Base-by-base conservation (phyloP, 2,888 invertebrate genomes). In the Andrena marginata region DNA sequence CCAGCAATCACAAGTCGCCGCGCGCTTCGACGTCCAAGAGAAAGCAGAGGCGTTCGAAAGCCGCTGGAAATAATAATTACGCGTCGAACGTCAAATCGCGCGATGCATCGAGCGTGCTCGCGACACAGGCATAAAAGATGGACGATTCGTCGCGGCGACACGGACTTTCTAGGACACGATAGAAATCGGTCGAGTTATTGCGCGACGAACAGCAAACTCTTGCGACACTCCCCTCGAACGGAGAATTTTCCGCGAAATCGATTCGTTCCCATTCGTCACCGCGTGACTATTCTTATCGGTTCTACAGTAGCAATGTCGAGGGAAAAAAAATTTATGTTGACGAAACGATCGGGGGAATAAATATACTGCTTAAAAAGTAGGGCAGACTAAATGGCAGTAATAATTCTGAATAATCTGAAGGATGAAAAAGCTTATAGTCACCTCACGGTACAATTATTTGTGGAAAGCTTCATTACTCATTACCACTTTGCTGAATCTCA, bases 151-250 rank as follows among this genome's bases (percentile, higher is more conserved):
- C 35, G 1, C 10, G n/a, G 54, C 51, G 67, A 70, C 62, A 62
- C 49, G n/a, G n/a, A 56, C 78, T 85, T 85, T 85, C 85, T 85
- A 85, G 81, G 77, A 65, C 75, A 54, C n/a, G 77, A 63, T 82
- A 76, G 82, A 78, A 85, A 85, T 82, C 76, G 67, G 48, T 67
- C 59, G 75, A 59, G 35, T 73, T 82, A 65, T 67, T 63, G 65
- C 56, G 23, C 48, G 29, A 51, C 56, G 71, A 60, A 33, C 56
- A 60, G 68, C 67, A 54, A 77, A 64, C 8, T 31, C 20, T 59
- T 49, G 35, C 54, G 64, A 29, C 60, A 70, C 26, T 13, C 31
- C 49, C 23, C 60, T 77, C 26, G 16, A 16, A 13, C n/a, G 20
- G 42, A 64, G 64, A n/a, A 56, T 74, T 65, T 54, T 29, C 62